phyloP scores from a whole-genome alignment of 1,140 invertebrate genomes.

The Neodiprion virginianus region DNA sequence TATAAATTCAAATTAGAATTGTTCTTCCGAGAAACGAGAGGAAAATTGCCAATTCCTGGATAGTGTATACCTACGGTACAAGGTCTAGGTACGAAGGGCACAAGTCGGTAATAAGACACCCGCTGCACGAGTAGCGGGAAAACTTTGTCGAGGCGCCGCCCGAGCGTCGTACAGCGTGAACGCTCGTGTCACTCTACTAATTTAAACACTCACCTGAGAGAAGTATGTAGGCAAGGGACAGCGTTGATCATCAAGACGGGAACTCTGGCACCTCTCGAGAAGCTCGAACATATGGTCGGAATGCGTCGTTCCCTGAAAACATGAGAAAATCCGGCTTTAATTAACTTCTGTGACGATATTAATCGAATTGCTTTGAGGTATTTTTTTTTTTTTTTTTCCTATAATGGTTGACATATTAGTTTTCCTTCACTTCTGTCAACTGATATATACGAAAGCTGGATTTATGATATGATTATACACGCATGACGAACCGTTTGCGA shows the following conservation, averaged over 20 bases:
- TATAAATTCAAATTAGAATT: background rate
- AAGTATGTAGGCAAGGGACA: slow-evolving; percentile 89
- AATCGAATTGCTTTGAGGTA: too few species aligned
- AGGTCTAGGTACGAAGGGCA: background rate
- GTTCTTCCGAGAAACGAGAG: background rate
- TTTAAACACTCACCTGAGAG: slow-evolving; percentile 72
- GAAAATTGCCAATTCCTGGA: too few species aligned
- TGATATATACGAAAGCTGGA: too few species aligned
- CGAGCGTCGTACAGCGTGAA: too few species aligned
- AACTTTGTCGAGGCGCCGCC: background rate
- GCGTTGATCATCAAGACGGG: slow-evolving; percentile 91
- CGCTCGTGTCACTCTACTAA: too few species aligned
- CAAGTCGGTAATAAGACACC: background rate
- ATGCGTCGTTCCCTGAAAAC: slow-evolving; percentile 72
- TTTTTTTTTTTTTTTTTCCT: too few species aligned
- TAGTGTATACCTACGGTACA: background rate
- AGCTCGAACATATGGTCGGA: slow-evolving; percentile 81
- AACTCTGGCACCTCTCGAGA: slow-evolving; percentile 89
- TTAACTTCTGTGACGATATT: too few species aligned
- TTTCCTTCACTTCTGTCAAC: too few species aligned
- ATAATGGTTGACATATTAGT: too few species aligned
- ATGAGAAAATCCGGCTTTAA: background rate
- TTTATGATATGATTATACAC: too few species aligned
- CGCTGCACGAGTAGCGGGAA: background rate
- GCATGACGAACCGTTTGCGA: too few species aligned